These are phyloP conservation scores for Bombus confusus DNA, from an alignment of 1,140 invertebrate species.

Conservation along the genomic window DNA sequence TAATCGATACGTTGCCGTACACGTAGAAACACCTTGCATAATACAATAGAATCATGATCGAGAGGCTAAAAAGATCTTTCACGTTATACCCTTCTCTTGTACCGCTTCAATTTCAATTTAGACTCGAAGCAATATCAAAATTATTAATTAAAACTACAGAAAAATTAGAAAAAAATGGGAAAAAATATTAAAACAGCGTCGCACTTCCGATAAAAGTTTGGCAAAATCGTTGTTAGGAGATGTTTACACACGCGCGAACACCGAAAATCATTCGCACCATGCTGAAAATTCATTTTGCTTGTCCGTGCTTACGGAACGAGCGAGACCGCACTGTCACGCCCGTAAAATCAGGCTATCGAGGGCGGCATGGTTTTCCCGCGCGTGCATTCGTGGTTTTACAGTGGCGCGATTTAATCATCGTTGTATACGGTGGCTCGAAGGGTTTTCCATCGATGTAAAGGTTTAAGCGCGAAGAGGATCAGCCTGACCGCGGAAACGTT, in stretches of 20 bases:
- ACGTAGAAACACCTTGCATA: neutral
- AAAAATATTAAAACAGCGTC: too few species aligned
- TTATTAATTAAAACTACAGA: neutral
- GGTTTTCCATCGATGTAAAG: slow-evolving; percentile 42
- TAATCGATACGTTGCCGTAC: neutral
- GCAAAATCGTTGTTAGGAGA: neutral
- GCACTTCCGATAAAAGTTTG: neutral
- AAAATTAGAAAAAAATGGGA: neutral
- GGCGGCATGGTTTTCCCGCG: slow-evolving; percentile 2
- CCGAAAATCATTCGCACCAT: too few species aligned
- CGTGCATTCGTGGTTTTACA: slow-evolving; percentile 34
- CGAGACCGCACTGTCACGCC: slow-evolving; percentile 18
- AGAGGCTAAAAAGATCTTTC: neutral
- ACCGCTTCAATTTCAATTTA: neutral
- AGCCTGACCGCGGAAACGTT: slow-evolving; percentile 73
- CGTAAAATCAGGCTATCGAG: slow-evolving; percentile 26
- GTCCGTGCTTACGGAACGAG: neutral
- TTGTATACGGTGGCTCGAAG: slow-evolving; percentile 74
- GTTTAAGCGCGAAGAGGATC: slow-evolving; percentile 48
- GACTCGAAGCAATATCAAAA: neutral
- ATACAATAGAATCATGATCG: neutral
- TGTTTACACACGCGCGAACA: neutral
- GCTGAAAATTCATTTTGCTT: slow-evolving; percentile 14
- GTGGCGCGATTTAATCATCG: slow-evolving; percentile 72
- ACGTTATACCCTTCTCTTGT: too few species aligned